A percentile compares a stretch with the other conserved stretches of the same genome.
phyloP scores from a whole-genome alignment of 2,888 invertebrate species.

The Amphipoea lucens region DNA sequence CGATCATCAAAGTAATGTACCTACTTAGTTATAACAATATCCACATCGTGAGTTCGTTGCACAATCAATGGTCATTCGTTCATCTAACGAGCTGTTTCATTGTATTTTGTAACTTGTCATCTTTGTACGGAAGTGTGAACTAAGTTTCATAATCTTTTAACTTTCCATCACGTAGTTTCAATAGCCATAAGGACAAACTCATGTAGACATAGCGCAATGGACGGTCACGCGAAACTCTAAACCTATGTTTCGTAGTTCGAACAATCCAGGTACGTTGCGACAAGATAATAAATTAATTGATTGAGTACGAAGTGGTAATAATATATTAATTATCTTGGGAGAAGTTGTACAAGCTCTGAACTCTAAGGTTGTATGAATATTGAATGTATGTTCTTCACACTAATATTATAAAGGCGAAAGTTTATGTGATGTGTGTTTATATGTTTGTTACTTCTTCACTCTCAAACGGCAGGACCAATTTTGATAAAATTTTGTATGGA shows the following conservation, averaged over 20 bases:
- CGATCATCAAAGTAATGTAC: slow-evolving; percentile 68
- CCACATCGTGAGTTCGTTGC: slow-evolving; percentile 74
- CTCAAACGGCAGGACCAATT: too few species aligned
- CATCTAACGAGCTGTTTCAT: slow-evolving; percentile 72
- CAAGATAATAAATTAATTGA: slow-evolving; percentile 53
- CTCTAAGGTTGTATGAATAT: slow-evolving; percentile 20
- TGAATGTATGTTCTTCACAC: slow-evolving; percentile 4
- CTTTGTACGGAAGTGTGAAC: slow-evolving; percentile 19
- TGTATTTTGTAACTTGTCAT: slow-evolving; percentile 50
- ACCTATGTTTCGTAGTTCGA: not conserved
- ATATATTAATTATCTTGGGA: slow-evolving; percentile 27
- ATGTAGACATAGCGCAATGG: slow-evolving; percentile 20
- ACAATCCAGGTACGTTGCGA: not conserved
- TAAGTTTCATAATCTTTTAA: slow-evolving; percentile 38
- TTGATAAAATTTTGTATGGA: too few species aligned
- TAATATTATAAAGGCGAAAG: too few species aligned
- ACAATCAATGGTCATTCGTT: slow-evolving; percentile 77
- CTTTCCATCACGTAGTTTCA: slow-evolving; percentile 35
- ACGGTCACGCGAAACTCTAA: slow-evolving; percentile 1
- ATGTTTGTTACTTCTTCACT: too few species aligned
- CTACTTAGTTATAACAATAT: slow-evolving; percentile 75
- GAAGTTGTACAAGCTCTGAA: slow-evolving; percentile 20
- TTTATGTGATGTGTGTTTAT: too few species aligned
- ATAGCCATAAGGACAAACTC: not conserved
- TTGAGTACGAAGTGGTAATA: slow-evolving; percentile 46